These are phyloP conservation scores for Lagothrix lagotricha DNA, from an alignment of 2,797 vertebrate genomes.

Conservation along the genomic window DNA sequence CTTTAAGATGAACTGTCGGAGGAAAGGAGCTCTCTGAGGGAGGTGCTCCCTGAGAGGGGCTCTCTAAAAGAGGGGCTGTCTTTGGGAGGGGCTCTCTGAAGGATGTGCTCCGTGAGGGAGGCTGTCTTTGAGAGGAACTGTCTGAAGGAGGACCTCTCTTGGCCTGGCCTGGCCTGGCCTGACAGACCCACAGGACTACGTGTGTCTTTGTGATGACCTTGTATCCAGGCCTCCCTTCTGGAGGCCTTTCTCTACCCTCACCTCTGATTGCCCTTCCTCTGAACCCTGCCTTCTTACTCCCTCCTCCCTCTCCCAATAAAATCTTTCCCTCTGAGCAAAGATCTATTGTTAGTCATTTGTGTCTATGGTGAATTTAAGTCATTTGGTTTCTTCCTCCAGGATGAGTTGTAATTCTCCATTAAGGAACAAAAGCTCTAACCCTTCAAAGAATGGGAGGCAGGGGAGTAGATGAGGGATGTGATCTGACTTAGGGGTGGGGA, in stretches of 20 bases:
- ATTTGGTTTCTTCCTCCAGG: not conserved
- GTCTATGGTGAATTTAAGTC: constrained; percentile 48
- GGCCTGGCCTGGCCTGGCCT: not conserved
- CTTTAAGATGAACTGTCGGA: not conserved
- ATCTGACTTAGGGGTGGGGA: not conserved
- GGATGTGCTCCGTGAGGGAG: no score
- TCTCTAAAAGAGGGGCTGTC: no score
- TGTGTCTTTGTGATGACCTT: not conserved
- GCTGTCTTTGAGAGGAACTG: not conserved
- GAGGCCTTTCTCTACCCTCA: not conserved
- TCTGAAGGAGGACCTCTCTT: not conserved
- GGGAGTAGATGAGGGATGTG: not conserved
- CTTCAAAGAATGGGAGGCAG: not conserved
- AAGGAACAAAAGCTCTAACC: constrained; percentile 29
- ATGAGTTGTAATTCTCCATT: constrained; percentile 29
- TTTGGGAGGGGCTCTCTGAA: no score
- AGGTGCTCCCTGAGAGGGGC: no score
- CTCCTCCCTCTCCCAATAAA: not conserved
- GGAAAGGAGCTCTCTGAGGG: not conserved
- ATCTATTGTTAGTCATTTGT: constrained; percentile 48
- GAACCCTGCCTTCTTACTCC: not conserved
- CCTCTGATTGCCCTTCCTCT: constrained; percentile 11
- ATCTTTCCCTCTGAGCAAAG: not conserved
- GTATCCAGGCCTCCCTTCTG: not conserved
- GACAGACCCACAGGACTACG: not conserved